Evolutionary conservation across 2,113 vertebrate species (phyloP).

Genomic region (Peucedramus taeniatus): DNA sequence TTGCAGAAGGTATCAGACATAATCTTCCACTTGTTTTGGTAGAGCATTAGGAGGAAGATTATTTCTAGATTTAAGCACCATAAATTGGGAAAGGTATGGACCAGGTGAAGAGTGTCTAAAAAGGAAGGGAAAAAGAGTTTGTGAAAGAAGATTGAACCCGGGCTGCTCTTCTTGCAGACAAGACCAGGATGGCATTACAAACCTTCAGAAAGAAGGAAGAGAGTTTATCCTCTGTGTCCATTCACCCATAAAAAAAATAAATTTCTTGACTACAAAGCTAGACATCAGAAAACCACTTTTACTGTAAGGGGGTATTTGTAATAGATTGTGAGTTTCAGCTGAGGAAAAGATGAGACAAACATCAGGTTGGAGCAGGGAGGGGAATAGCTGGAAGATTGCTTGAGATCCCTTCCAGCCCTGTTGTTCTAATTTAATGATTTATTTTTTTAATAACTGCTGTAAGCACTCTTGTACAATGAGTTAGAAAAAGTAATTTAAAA

Average conservation of each 20-base stretch:
- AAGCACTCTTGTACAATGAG: neutral
- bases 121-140: neutral
- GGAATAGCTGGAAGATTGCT: neutral
- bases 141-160: no score
- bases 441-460: neutral
- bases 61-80: neutral
- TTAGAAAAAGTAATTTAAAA: neutral
- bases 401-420: neutral
- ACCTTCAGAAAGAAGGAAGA: neutral
- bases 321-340: neutral
- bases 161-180: neutral
- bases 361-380: neutral
- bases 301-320: neutral
- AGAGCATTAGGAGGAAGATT: neutral
- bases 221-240: neutral
- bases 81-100: neutral
- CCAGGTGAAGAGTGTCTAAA: neutral
- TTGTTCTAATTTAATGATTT: neutral
- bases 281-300: neutral
- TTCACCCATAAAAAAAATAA: neutral
- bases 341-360: neutral
- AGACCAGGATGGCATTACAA: neutral
- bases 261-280: neutral
- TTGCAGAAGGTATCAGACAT: neutral
- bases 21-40: neutral